phyloP scores from a whole-genome alignment of 1,140 invertebrate genomes.

The Nephila pilipes region DNA sequence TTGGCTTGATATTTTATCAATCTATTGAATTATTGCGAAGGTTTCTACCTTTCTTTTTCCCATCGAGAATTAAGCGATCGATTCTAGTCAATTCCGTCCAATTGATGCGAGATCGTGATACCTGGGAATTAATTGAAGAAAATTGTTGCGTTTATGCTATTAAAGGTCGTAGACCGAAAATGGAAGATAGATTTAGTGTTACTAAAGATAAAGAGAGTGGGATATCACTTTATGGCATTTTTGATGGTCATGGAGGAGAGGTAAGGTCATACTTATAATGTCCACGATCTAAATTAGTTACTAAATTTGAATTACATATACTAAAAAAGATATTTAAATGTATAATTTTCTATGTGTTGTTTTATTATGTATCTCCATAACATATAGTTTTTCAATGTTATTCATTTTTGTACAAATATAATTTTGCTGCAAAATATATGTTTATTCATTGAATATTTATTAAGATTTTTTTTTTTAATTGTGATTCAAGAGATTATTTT shows the following conservation, averaged over 20 bases:
- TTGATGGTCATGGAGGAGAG: conserved; percentile 97
- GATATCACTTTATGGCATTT: conserved; percentile 93
- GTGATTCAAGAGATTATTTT: too few species aligned
- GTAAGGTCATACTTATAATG: conserved; percentile 81
- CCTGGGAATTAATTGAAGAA: conserved; percentile 85
- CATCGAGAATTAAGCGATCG: neutral
- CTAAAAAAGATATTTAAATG: too few species aligned
- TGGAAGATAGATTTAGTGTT: conserved; percentile 95
- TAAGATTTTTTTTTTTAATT: too few species aligned
- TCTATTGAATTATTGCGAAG: conserved; percentile 38
- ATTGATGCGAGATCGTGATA: conserved; percentile 22
- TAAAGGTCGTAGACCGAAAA: conserved; percentile 91
- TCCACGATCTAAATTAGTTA: too few species aligned
- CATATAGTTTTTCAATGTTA: too few species aligned
- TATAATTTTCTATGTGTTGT: too few species aligned
- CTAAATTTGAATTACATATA: too few species aligned
- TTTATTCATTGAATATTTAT: too few species aligned
- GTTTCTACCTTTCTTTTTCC: neutral
- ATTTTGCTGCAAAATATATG: too few species aligned
- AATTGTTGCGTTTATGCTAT: conserved; percentile 92
- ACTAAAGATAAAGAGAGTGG: conserved; percentile 86
- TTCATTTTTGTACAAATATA: too few species aligned
- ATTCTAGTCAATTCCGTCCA: conserved; percentile 32
- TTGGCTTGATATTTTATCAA: conserved; percentile 51
- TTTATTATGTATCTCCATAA: too few species aligned